These are phyloP conservation scores for Engraulis encrasicolus DNA, from an alignment of 2,113 vertebrate genomes.

Conservation along the genomic window DNA sequence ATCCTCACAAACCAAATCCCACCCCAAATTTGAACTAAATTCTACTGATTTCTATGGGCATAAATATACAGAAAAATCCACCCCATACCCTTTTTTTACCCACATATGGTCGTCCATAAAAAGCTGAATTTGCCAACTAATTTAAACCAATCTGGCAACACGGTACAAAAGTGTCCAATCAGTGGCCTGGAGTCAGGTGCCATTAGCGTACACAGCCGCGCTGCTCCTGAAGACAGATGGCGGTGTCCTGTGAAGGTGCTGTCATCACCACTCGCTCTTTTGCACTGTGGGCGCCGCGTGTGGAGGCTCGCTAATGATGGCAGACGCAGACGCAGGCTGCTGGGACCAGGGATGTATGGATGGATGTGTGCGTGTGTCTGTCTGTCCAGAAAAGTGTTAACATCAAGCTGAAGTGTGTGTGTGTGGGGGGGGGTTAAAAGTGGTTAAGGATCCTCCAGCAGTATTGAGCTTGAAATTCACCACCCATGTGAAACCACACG, in stretches of 20 bases:
- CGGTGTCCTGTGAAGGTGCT: not conserved
- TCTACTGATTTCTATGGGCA: too few relatives aligned
- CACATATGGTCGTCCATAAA: too few relatives aligned
- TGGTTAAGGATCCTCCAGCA: not conserved
- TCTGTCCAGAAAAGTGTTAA: not conserved
- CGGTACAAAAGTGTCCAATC: not conserved
- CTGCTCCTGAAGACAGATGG: not conserved
- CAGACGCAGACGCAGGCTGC: not conserved
- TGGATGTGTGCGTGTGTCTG: too few relatives aligned
- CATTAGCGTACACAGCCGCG: not conserved
- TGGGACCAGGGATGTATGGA: not conserved
- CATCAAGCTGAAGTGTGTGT: not conserved
- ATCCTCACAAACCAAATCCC: too few relatives aligned
- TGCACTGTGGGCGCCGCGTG: not conserved
- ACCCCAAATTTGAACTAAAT: too few relatives aligned
- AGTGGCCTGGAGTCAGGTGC: not conserved
- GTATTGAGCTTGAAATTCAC: not conserved
- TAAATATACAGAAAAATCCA: too few relatives aligned
- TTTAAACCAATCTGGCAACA: too few relatives aligned
- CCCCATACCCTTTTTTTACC: too few relatives aligned
- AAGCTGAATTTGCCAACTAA: too few relatives aligned
- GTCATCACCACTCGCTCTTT: not conserved
- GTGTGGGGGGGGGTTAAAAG: not conserved
- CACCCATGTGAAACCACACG: constrained; percentile 4
- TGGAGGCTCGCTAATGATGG: not conserved